Percentiles rank a stretch among this genome's conserved stretches.
These are phyloP conservation scores for Zeus faber DNA, from an alignment of 2,113 vertebrate genomes.

Conservation along the genomic window DNA sequence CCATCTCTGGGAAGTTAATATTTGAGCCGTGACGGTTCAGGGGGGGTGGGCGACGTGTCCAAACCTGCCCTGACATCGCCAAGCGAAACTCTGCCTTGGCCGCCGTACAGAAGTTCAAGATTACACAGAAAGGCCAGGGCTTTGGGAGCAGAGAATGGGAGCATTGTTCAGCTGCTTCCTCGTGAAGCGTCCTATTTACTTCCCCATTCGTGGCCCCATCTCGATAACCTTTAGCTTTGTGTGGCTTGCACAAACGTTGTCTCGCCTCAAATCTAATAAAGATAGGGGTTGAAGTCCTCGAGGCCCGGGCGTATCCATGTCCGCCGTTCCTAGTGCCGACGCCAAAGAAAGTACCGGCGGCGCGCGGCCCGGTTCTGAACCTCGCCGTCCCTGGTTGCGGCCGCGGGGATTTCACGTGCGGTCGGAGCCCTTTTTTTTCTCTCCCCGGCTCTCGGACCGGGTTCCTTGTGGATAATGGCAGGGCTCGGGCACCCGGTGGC, in stretches of 20 bases:
- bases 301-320: too few species aligned
- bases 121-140: conserved; percentile 42
- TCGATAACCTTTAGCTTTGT: conserved; percentile 18
- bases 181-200: conserved; percentile 30
- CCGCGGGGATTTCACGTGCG: conserved; percentile 38
- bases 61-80: conserved; percentile 46
- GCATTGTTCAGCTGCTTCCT: conserved; percentile 53
- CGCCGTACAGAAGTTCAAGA: conserved; percentile 37
- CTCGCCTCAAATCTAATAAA: too few species aligned
- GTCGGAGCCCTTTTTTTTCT: conserved; percentile 27
- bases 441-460: too few species aligned
- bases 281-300: too few species aligned
- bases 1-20: not conserved
- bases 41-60: conserved; percentile 64
- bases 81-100: conserved; percentile 49
- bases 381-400: conserved; percentile 47
- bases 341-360: too few species aligned
- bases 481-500: conserved; percentile 31
- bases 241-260: too few species aligned
- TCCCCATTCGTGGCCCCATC: conserved; percentile 30
- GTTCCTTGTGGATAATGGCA: conserved; percentile 37
- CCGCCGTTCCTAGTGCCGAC: too few species aligned
- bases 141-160: conserved; percentile 47
- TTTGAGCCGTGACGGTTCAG: not conserved
- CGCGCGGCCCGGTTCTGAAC: too few species aligned